Base-by-base conservation (phyloP, 2,888 invertebrate species). In the Melanophora roralis region DNA sequence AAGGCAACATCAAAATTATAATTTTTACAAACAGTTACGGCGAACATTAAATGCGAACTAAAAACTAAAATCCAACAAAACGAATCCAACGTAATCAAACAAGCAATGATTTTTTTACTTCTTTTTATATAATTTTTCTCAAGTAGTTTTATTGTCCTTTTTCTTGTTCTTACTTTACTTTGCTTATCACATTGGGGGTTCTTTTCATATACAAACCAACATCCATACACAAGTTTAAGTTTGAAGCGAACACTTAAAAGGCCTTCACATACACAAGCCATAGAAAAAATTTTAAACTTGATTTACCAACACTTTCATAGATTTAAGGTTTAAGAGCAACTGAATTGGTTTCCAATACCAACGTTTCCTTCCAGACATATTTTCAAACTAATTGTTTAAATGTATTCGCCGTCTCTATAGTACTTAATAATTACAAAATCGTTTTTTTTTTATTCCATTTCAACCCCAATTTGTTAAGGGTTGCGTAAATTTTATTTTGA, bases 41-140 rank as follows among this genome's bases (percentile, higher is more conserved):
- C 64, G 64, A 76, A 68, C 57, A 76, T 75, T 72, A 65, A 62
- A 65, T 59, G 62, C 57, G 65, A 71, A 76, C 80, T 74, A 23
- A 74, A 68, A 74, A 34, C 8, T 32, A 32, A 71, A 38, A 38
- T 57, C 55, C 16, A 59, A 1, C 62, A 16, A 59, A 59, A 23
- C 8, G n/a, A 19, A 45, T 9, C 34, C 14, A 36, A 36, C 21
- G 34, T 34, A 47, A 40, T 16, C 21, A 27, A 27, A 3, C 32
- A 59, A 74, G 53, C 55, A 49, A 51, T 32, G 8, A 16, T 34
- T 14, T 55, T 5, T n/a, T 14, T 34, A 14, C 1, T 27, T 8
- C 6, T 14, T 8, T 43, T 27, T 6, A n/a, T 32, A 43, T 49
- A 60, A 3, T 27, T 43, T 16, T 14, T 14, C 38, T 53, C 21